phyloP scores from a whole-genome alignment of 2,113 vertebrate species.

The Rhea pennata region DNA sequence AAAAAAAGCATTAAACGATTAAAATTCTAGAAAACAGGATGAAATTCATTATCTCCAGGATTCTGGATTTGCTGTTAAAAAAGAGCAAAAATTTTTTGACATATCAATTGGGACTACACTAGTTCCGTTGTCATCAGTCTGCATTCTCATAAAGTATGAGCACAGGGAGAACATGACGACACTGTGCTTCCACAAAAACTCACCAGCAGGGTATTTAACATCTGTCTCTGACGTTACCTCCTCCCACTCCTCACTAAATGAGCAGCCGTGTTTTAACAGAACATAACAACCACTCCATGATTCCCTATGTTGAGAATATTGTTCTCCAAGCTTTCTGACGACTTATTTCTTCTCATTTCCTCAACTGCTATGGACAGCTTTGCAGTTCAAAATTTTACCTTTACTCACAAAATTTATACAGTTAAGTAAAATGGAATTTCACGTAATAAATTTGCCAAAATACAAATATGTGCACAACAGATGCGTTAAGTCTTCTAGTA shows the following conservation, averaged over 20 bases:
- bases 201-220: neutral
- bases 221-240: neutral
- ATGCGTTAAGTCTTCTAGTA: neutral
- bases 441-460: neutral
- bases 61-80: neutral
- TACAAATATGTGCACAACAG: neutral
- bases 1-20: neutral
- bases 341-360: neutral
- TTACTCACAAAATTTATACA: neutral
- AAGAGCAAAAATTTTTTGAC: neutral
- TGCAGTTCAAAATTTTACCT: neutral
- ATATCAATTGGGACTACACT: neutral
- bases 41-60: neutral
- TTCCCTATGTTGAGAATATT: neutral
- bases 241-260: neutral
- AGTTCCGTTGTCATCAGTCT: neutral
- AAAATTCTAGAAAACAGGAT: neutral
- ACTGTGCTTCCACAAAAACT: neutral
- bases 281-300: neutral
- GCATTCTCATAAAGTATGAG: neutral
- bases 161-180: neutral
- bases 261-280: neutral
- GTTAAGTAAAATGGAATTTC: neutral
- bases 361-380: neutral
- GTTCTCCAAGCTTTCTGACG: neutral